These are phyloP conservation scores for Semotilus atromaculatus DNA, from an alignment of 2,797 vertebrate species.

Conservation along the genomic window DNA sequence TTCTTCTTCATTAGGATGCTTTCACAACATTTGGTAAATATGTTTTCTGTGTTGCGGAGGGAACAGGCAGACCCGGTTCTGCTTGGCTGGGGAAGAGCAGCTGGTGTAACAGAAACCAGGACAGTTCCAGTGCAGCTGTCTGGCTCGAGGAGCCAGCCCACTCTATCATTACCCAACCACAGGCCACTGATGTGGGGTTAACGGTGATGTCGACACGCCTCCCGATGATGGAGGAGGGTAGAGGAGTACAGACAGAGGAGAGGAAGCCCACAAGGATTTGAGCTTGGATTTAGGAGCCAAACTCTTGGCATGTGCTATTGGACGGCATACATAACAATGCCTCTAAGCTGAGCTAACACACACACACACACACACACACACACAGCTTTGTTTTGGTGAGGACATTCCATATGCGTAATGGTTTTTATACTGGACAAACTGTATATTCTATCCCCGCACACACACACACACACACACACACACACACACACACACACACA, in stretches of 20 bases:
- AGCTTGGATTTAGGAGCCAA: slow-evolving; percentile 33
- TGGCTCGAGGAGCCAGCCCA: slow-evolving; percentile 53
- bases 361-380: slow-evolving; percentile 25
- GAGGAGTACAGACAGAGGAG: slow-evolving; percentile 53
- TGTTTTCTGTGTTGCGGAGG: slow-evolving; percentile 54
- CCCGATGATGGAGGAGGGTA: slow-evolving; percentile 56
- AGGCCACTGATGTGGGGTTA: slow-evolving; percentile 54
- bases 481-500: slow-evolving; percentile 13
- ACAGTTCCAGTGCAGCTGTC: slow-evolving; percentile 71
- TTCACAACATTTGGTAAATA: slow-evolving; percentile 58
- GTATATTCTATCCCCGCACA: too few species aligned
- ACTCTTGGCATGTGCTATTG: slow-evolving; percentile 35
- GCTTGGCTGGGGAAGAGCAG: slow-evolving; percentile 47
- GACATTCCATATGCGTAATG: too few species aligned
- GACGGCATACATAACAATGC: slow-evolving; percentile 34
- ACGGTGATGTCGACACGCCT: slow-evolving; percentile 53
- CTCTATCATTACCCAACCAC: slow-evolving; percentile 53
- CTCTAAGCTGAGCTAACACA: slow-evolving; percentile 5
- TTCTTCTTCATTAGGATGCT: slow-evolving; percentile 62
- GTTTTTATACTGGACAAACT: too few species aligned
- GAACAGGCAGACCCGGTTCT: slow-evolving; percentile 50
- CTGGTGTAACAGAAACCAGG: slow-evolving; percentile 44
- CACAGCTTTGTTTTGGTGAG: too few species aligned
- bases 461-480: slow-evolving; percentile 16
- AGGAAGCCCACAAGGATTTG: slow-evolving; percentile 37